These are phyloP conservation scores for Polyommatus icarus DNA, from an alignment of 2,888 invertebrate species.

Conservation along the genomic window DNA sequence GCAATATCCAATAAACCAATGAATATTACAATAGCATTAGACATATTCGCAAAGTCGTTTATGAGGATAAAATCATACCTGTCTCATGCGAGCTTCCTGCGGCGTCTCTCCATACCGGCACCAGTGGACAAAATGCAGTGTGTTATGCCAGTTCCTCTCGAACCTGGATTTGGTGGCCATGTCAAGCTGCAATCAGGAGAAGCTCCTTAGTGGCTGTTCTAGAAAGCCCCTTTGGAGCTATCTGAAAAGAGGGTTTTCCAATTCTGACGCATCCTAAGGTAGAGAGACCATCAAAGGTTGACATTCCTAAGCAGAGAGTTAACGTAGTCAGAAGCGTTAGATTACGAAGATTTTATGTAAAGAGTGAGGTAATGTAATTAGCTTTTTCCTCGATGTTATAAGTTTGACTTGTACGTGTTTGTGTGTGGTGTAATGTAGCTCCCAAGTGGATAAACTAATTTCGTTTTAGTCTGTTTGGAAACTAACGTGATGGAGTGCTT, in stretches of 20 bases:
- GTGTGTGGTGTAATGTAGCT: background rate
- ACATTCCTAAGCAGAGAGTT: constrained; percentile 33
- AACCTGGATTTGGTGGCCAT: constrained; percentile 80
- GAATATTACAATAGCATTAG: background rate
- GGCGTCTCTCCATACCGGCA: constrained; percentile 86
- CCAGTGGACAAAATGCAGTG: constrained; percentile 85
- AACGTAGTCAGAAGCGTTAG: constrained; percentile 42
- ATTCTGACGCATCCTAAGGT: constrained; percentile 66
- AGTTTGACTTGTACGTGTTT: background rate
- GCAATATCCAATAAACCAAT: background rate
- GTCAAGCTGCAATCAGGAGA: constrained; percentile 80
- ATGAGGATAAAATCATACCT: constrained; percentile 66
- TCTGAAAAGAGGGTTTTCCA: constrained; percentile 79
- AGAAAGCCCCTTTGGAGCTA: constrained; percentile 73
- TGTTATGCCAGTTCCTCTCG: constrained; percentile 84
- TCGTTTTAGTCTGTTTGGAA: background rate
- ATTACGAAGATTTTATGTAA: background rate
- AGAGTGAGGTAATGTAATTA: background rate
- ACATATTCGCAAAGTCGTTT: background rate
- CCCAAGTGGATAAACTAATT: background rate
- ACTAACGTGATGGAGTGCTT: background rate
- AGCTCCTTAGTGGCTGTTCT: constrained; percentile 77
- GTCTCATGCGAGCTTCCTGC: constrained; percentile 84
- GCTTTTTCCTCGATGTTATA: background rate
- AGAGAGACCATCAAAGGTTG: constrained; percentile 43